A percentile compares a stretch with the other conserved stretches of the same genome.
Evolutionary conservation across 2,797 vertebrate species (phyloP).

Genomic region (Passerculus sandwichensis): DNA sequence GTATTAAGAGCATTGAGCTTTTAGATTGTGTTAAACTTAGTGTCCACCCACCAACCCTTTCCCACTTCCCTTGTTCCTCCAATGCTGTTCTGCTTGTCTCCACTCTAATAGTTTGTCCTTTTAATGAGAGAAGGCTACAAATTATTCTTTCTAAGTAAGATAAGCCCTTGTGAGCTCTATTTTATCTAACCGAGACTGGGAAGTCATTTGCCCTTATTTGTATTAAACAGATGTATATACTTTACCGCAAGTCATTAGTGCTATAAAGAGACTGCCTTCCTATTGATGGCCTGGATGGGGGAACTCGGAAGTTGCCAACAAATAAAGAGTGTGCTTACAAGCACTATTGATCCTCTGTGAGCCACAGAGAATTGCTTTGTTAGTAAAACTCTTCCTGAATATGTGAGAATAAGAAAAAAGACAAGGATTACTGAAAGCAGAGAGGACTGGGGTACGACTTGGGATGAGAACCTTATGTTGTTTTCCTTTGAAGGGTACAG

Average conservation of each 20-base stretch:
- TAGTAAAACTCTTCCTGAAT: conserved; percentile 52
- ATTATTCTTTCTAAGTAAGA: conserved; percentile 40
- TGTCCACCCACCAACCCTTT: background rate
- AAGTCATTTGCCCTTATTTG: conserved; percentile 69
- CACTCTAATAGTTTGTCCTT: background rate
- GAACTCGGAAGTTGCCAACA: conserved; percentile 61
- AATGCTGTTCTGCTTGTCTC: background rate
- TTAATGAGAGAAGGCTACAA: conserved; percentile 36
- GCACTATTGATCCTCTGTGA: conserved; percentile 60
- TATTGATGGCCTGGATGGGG: conserved; percentile 39
- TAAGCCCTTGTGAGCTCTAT: conserved; percentile 30
- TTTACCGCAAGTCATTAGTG: conserved; percentile 66
- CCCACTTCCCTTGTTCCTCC: background rate
- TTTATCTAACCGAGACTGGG: conserved; percentile 30
- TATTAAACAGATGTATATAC: conserved; percentile 63
- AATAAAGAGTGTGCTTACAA: conserved; percentile 57
- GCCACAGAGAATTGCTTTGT: conserved; percentile 38
- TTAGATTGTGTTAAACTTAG: background rate
- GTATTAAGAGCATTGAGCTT: background rate
- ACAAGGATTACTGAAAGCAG: background rate
- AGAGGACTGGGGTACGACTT: background rate
- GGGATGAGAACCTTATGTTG: background rate
- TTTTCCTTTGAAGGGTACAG: background rate
- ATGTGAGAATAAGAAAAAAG: background rate
- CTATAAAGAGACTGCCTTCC: conserved; percentile 64